Evolutionary conservation across 2,888 invertebrate species (phyloP), one percentile per base, ranked within the genome.

Genomic region (Latrodectus elegans): DNA sequence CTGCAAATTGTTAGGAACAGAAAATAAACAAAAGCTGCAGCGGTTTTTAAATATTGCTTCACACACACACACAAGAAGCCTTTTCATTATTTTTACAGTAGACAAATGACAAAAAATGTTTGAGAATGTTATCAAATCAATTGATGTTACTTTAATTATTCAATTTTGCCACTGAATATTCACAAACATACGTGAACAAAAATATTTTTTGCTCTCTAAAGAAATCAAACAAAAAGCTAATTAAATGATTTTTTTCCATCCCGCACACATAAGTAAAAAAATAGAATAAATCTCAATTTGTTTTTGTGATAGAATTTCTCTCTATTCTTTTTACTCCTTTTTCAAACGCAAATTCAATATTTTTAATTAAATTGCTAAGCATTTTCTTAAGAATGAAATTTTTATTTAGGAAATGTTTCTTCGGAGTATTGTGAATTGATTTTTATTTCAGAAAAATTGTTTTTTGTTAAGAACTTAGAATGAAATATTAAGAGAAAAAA

Each of bases 151-250:
- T 38, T 87, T 87, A 87, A 81, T 87, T 87, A 87, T 87, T 87
- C 81, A 81, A 87, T 87, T 87, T 87, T 77, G 76, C 76, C 86
- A 64, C 71, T 87, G 86, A 81, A 64, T 81, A 87, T 72, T 68
- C 77, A 87, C 76, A 86, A 71, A 38, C 38, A 38, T 38, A 38
- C 38, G 4, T 38, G 38, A 38, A 4, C 38, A 38, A 38, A 38
- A 81, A 81, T 86, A 81, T 71, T 64, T 77, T 82, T 86, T 38
- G 38, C 38, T 38, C 38, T 38, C 38, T 38, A 38, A 38, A 38
- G 38, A 81, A 87, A 77, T 77, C 80, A 87, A 76, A 87, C 86
- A 87, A 87, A 87, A 87, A 87, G 86, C 86, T 87, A 87, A 87
- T 87, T 87, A 87, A 87, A 87, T 87, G 81, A 87, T 81, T 81